A percentile compares a stretch with the other conserved stretches of the same genome.
Evolutionary conservation across 2,113 vertebrate species (phyloP).

Genomic region (Gopherus flavomarginatus): DNA sequence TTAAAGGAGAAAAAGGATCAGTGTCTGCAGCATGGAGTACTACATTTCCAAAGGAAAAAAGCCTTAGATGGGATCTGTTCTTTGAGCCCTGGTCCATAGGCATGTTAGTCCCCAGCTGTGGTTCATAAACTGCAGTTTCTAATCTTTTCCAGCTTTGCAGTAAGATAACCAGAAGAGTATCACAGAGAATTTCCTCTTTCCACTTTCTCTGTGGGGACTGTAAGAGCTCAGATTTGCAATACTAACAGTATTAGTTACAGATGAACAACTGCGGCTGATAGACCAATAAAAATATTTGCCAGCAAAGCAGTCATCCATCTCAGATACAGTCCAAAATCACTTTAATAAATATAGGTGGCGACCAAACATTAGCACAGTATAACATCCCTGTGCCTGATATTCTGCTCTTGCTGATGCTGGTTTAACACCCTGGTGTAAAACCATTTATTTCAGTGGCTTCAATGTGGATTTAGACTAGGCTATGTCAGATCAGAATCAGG

Average conservation of each 20-base stretch:
- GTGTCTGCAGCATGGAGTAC: not conserved
- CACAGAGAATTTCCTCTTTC: not conserved
- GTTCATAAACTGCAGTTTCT: not conserved
- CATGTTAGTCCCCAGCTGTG: not conserved
- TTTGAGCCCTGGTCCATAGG: not conserved
- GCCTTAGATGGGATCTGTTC: not conserved
- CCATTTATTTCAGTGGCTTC: not conserved
- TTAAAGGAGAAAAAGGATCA: not conserved
- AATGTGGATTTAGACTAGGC: not conserved
- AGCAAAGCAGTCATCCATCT: not conserved
- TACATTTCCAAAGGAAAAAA: not conserved
- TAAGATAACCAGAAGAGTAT: not conserved
- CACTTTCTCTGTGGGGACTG: not conserved
- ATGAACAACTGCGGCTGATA: not conserved
- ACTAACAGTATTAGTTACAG: not conserved
- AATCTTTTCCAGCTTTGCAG: not conserved
- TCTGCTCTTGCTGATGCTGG: not conserved
- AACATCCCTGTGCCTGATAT: not conserved
- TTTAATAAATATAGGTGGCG: not conserved
- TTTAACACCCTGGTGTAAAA: not conserved
- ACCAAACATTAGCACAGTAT: not conserved
- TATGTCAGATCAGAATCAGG: not conserved
- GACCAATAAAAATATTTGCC: not conserved
- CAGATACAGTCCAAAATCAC: not conserved
- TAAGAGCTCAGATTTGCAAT: not conserved